These are phyloP conservation scores for Leucopternis melanops DNA, from an alignment of 2,113 vertebrate species.

Conservation along the genomic window DNA sequence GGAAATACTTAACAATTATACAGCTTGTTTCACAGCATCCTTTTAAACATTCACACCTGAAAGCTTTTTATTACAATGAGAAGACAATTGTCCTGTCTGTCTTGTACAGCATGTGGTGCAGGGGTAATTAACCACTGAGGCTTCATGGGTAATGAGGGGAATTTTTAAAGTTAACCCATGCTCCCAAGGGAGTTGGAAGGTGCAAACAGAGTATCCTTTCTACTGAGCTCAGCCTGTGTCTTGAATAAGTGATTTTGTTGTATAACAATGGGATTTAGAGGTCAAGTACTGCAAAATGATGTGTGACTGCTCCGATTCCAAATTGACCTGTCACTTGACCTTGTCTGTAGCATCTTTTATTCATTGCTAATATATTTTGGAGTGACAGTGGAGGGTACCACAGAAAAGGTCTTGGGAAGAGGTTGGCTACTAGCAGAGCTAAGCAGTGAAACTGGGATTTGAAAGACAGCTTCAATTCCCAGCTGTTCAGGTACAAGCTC, in stretches of 20 bases:
- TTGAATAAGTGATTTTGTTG: too few species aligned
- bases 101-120: rapidly evolving
- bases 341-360: neutral
- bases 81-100: neutral
- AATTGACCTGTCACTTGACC: neutral
- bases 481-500: neutral
- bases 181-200: neutral
- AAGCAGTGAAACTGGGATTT: neutral
- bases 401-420: neutral
- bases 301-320: neutral
- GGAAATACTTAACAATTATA: neutral
- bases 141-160: neutral
- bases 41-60: neutral
- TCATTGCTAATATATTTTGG: neutral
- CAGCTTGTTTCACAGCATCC: neutral
- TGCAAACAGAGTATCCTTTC: neutral
- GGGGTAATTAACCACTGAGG: neutral
- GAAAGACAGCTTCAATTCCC: neutral
- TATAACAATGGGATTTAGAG: neutral
- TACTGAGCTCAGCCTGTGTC: neutral
- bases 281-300: neutral
- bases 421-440: neutral
- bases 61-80: neutral
- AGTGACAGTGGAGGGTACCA: neutral
- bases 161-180: neutral